A percentile compares a stretch with the other conserved stretches of the same genome.
phyloP scores from a whole-genome alignment of 2,113 vertebrate genomes.

The Phyllostomus discolor region DNA sequence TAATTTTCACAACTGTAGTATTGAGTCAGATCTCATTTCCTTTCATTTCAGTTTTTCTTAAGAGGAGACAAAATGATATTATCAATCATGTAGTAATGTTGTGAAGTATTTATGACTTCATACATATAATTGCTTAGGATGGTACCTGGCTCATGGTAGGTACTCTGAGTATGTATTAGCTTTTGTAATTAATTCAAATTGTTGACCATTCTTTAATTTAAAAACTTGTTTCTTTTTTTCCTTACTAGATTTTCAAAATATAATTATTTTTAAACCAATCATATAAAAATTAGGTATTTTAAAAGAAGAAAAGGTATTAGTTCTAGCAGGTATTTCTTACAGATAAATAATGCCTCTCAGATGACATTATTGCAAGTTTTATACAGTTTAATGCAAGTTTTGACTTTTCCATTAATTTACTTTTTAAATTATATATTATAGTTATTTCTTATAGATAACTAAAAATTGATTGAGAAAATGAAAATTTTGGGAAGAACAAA shows the following conservation, averaged over 20 bases:
- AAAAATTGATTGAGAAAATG: constrained; percentile 7
- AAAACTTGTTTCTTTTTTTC: neutral
- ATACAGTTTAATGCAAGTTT: neutral
- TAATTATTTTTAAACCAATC: neutral
- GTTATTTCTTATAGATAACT: constrained; percentile 19
- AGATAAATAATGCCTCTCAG: neutral
- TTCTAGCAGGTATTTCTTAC: neutral
- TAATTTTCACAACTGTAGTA: neutral
- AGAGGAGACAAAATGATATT: neutral
- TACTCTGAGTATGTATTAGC: neutral
- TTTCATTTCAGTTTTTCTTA: neutral
- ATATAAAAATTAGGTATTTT: constrained; percentile 35
- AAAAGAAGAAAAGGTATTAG: neutral
- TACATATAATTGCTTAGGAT: neutral
- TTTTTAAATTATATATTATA: constrained; percentile 23
- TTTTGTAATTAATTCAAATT: neutral
- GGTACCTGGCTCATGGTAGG: neutral
- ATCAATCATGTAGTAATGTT: neutral
- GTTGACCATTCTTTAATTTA: neutral
- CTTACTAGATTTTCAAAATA: neutral
- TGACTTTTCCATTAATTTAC: constrained; percentile 7
- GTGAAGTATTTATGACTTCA: neutral
- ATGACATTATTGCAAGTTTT: neutral
- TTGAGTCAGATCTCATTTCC: neutral
- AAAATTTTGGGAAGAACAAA: neutral